Evolutionary conservation across 64 coral and sea anemone species (phyloP).

Genomic region (Actinia tenebrosa): DNA sequence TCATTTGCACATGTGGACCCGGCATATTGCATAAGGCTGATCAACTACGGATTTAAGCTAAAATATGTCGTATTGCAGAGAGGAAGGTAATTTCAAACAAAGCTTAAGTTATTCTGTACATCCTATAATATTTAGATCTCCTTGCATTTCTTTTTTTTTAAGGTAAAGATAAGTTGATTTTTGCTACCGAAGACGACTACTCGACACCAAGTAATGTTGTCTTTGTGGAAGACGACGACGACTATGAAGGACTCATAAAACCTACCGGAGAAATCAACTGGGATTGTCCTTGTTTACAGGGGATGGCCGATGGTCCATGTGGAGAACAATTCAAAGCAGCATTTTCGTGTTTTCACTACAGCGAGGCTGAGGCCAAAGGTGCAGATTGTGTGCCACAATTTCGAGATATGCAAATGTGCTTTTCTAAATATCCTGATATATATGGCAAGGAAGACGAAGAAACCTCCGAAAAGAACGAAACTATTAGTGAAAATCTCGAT

Average conservation of each 20-base stretch:
- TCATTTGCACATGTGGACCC: conserved; percentile 38
- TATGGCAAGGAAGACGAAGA: conserved; percentile 86
- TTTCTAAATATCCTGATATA: conserved; percentile 91
- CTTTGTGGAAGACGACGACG: conserved; percentile 74
- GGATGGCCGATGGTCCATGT: conserved; percentile 93
- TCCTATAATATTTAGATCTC: background rate
- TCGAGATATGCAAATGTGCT: conserved; percentile 93
- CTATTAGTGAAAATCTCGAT: background rate
- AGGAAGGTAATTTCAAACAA: conserved; percentile 66
- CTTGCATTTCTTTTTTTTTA: background rate
- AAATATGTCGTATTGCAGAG: conserved; percentile 90
- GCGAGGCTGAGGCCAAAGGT: conserved; percentile 79
- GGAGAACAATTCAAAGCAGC: conserved; percentile 90
- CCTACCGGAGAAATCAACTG: conserved; percentile 96
- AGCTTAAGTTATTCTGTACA: background rate
- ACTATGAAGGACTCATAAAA: conserved; percentile 94
- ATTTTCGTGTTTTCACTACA: conserved; percentile 98
- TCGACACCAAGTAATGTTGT: conserved; percentile 52
- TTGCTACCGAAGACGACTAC: conserved; percentile 85
- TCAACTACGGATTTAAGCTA: background rate
- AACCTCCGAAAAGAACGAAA: background rate
- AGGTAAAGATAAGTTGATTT: conserved; percentile 98
- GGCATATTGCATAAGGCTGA: background rate
- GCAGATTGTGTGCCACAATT: conserved; percentile 95
- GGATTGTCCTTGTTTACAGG: conserved; percentile 98